Evolutionary conservation across 2,113 vertebrate genomes (phyloP).

Genomic region (Apaloderma vittatum): DNA sequence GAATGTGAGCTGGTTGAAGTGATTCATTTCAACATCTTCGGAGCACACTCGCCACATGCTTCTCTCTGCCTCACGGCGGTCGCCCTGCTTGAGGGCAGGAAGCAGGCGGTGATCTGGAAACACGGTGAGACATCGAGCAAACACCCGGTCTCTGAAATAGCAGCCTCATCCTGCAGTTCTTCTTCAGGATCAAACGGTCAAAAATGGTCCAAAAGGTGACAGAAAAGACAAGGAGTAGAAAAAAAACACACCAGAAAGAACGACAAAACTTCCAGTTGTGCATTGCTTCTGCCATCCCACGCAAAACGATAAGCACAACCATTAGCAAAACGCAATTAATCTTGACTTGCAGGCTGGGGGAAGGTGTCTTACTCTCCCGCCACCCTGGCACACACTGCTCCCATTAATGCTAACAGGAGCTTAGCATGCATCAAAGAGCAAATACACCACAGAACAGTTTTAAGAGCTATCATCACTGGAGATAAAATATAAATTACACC

Average conservation of each 20-base stretch:
- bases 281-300: background rate
- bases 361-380: background rate
- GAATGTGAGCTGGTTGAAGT: constrained; percentile 31
- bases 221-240: background rate
- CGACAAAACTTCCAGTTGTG: background rate
- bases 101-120: constrained; percentile 6
- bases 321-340: background rate
- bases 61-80: background rate
- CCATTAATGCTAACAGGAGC: constrained; percentile 60
- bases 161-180: background rate
- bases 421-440: constrained; percentile 60
- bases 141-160: background rate
- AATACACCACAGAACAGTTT: constrained; percentile 56
- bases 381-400: background rate
- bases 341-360: background rate
- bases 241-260: background rate
- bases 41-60: constrained; percentile 31
- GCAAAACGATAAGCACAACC: background rate
- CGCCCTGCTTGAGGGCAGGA: constrained; percentile 48
- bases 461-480: constrained; percentile 60
- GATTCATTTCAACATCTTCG: constrained; percentile 50
- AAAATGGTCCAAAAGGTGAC: background rate
- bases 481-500: constrained; percentile 65
- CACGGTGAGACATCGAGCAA: background rate
- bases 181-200: background rate